These are phyloP conservation scores for Amblyraja radiata DNA, from an alignment of 2,797 vertebrate species.

Conservation along the genomic window DNA sequence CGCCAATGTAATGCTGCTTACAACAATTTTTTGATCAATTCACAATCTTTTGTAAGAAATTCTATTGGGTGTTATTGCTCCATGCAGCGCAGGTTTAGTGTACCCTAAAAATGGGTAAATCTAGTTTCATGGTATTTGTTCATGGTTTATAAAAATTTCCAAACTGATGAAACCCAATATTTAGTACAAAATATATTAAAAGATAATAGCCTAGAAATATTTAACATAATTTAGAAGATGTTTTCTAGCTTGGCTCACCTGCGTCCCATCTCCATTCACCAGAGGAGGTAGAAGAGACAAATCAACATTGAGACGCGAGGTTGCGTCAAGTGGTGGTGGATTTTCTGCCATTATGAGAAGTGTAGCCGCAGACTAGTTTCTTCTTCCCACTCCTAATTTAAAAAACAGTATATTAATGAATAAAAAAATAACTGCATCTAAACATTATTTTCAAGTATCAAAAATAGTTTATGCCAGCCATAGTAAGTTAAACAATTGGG, in stretches of 20 bases:
- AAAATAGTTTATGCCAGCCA: neutral
- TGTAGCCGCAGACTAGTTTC: constrained; percentile 72
- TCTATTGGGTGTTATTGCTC: too few relatives aligned
- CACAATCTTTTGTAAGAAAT: too few relatives aligned
- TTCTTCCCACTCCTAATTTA: constrained; percentile 48
- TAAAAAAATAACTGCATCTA: constrained; percentile 36
- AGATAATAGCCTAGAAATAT: neutral
- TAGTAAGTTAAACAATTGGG: neutral
- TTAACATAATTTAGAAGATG: neutral
- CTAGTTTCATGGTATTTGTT: neutral
- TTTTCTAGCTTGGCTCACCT: constrained; percentile 66
- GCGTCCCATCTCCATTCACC: constrained; percentile 88
- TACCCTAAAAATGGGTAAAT: too few relatives aligned
- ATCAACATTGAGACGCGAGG: constrained; percentile 84
- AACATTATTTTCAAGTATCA: neutral
- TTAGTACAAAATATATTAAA: neutral
- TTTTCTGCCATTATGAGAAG: constrained; percentile 91
- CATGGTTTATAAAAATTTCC: neutral
- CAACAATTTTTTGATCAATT: too few relatives aligned
- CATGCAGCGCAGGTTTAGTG: too few relatives aligned
- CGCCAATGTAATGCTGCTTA: too few relatives aligned
- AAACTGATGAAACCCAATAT: neutral
- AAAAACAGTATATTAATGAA: constrained; percentile 47
- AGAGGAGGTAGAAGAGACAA: constrained; percentile 80
- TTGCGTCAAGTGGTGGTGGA: constrained; percentile 85